Percentiles rank a stretch among this genome's conserved stretches.
Conservation (phyloP, 2,888 invertebrate genomes). For the Troides helena region DNA sequence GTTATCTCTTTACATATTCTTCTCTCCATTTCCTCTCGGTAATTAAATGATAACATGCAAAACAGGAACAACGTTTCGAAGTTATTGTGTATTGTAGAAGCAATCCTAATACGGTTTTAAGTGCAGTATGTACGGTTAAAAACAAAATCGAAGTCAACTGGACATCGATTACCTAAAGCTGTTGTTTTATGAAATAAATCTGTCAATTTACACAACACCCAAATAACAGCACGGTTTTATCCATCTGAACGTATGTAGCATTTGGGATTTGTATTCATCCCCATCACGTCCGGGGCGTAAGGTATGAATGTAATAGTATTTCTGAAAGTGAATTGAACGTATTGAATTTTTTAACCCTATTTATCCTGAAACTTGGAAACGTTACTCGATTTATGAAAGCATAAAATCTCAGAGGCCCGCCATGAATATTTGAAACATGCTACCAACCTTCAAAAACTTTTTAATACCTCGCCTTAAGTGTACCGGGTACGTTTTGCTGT, state of each 20-base stretch:
- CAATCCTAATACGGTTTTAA: too few species aligned
- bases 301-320: constrained; percentile 12
- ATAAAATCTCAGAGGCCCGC: constrained; percentile 22
- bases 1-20: too few species aligned
- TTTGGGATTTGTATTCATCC: neutral
- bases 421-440: constrained; percentile 25
- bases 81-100: too few species aligned
- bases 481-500: constrained; percentile 10
- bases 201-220: neutral
- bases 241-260: neutral
- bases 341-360: constrained; percentile 21
- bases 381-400: constrained; percentile 23
- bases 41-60: too few species aligned
- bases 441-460: constrained; percentile 24
- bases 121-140: too few species aligned
- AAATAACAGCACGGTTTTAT: neutral
- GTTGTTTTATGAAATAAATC: constrained; percentile 1
- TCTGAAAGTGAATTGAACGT: constrained; percentile 4
- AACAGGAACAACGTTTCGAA: too few species aligned
- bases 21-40: too few species aligned
- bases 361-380: constrained; percentile 22
- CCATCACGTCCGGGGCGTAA: constrained; percentile 6
- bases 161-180: neutral
- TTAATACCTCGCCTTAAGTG: constrained; percentile 19
- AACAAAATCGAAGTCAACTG: too few species aligned